phyloP scores from a whole-genome alignment of 2,888 invertebrate genomes.

The Alsophila aescularia region DNA sequence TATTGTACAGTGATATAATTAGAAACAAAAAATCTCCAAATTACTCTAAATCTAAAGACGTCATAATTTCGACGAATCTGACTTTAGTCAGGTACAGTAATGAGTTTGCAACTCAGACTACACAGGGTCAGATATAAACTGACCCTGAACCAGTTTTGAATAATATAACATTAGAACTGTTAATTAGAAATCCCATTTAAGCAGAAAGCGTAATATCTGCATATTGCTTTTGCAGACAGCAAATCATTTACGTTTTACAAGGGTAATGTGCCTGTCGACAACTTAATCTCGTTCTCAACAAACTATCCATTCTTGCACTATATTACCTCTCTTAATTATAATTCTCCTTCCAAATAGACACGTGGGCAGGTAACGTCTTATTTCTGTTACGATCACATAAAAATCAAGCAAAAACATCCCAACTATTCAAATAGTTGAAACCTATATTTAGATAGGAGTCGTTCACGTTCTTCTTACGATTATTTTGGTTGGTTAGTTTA shows the following conservation, averaged over 20 bases:
- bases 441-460: constrained; percentile 26
- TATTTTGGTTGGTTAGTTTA: constrained; percentile 34
- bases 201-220: constrained; percentile 23
- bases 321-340: constrained; percentile 23
- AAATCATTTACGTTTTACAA: constrained; percentile 29
- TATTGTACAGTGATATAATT: too few species aligned
- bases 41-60: too few species aligned
- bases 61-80: too few species aligned
- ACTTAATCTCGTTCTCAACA: constrained; percentile 38
- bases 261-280: constrained; percentile 32
- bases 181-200: constrained; percentile 27
- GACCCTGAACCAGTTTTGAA: not conserved
- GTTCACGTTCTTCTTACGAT: constrained; percentile 33
- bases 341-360: constrained; percentile 17
- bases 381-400: constrained; percentile 20
- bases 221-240: constrained; percentile 25
- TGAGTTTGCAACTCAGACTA: too few species aligned
- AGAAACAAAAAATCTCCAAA: too few species aligned
- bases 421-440: constrained; percentile 10
- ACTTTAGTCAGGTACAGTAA: too few species aligned
- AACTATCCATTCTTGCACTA: constrained; percentile 25
- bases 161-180: constrained; percentile 4
- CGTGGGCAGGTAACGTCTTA: constrained; percentile 23
- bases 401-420: constrained; percentile 3
- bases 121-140: not conserved